phyloP scores from a whole-genome alignment of 1,140 invertebrate species.

The Sarcophaga peregrina region DNA sequence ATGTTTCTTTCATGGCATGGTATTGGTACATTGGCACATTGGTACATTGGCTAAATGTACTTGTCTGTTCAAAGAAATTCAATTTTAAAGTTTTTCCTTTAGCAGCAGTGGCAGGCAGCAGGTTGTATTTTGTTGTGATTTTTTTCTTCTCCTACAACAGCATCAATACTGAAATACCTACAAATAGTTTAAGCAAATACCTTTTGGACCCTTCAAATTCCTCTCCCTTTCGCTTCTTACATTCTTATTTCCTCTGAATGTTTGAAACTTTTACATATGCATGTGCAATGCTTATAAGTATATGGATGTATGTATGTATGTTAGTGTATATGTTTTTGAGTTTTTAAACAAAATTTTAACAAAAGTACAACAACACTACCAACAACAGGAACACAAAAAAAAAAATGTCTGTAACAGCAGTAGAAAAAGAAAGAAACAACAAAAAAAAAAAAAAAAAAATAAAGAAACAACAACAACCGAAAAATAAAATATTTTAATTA shows the following conservation, averaged over 20 bases:
- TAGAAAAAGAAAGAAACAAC: conserved; percentile 19
- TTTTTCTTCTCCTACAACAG: too few relatives aligned
- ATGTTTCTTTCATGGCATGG: background rate
- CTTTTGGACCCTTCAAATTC: too few relatives aligned
- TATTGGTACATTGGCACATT: background rate
- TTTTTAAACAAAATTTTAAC: conserved; percentile 7
- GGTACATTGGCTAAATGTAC: background rate
- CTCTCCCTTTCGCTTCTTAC: too few relatives aligned
- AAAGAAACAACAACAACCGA: background rate
- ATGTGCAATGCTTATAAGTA: background rate
- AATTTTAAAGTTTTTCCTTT: background rate
- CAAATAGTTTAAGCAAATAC: too few relatives aligned
- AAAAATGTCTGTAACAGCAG: background rate
- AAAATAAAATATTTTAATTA: conserved; percentile 64
- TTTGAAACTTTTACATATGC: background rate
- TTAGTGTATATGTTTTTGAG: background rate
- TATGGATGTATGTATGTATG: background rate
- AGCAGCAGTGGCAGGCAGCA: background rate
- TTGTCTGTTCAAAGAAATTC: conserved; percentile 7
- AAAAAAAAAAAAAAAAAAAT: background rate
- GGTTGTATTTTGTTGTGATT: background rate
- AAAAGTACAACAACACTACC: background rate
- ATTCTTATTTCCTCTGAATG: too few relatives aligned
- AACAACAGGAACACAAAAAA: too few relatives aligned
- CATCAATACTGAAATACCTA: too few relatives aligned